Evolutionary conservation across 1,140 invertebrate species (phyloP).

Genomic region (Whitmania pigra): DNA sequence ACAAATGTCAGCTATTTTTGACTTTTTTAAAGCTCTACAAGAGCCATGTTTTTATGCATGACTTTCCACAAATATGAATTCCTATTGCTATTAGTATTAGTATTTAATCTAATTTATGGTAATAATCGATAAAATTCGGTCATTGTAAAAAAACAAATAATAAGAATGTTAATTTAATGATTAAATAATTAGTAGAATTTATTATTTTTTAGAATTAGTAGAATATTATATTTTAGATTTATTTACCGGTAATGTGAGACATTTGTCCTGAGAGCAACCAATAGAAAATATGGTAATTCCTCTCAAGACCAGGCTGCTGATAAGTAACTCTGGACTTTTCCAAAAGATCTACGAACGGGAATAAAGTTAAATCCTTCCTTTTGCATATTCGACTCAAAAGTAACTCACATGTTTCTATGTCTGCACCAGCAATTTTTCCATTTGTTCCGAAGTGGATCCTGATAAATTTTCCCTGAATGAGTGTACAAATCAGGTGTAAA

Average conservation of each 20-base stretch:
- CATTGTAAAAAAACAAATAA: too few species aligned
- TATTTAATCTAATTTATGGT: too few species aligned
- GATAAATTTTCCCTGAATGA: slow-evolving; percentile 76
- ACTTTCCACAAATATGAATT: too few species aligned
- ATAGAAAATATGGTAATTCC: slow-evolving; percentile 99
- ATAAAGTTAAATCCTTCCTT: slow-evolving; percentile 1
- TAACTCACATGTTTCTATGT: slow-evolving; percentile 99
- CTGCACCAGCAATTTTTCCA: slow-evolving; percentile 98
- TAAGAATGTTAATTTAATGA: too few species aligned
- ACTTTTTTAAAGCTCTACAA: too few species aligned
- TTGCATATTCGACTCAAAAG: neutral
- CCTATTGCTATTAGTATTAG: too few species aligned
- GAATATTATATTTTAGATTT: neutral
- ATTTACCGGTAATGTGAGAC: slow-evolving; percentile 12
- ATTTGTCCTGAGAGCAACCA: slow-evolving; percentile 75
- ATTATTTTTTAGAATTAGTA: too few species aligned
- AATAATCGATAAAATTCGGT: too few species aligned
- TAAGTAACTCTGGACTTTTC: slow-evolving; percentile 99
- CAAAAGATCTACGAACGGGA: slow-evolving; percentile 56
- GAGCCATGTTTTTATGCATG: too few species aligned
- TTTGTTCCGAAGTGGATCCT: slow-evolving; percentile 98
- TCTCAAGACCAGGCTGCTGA: slow-evolving; percentile 74
- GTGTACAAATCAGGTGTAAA: neutral
- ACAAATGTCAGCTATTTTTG: too few species aligned
- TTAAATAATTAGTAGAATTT: too few species aligned